Evolutionary conservation across 2,113 vertebrate genomes (phyloP), one percentile per base, ranked within the genome.

Genomic region (Cygnus atratus): DNA sequence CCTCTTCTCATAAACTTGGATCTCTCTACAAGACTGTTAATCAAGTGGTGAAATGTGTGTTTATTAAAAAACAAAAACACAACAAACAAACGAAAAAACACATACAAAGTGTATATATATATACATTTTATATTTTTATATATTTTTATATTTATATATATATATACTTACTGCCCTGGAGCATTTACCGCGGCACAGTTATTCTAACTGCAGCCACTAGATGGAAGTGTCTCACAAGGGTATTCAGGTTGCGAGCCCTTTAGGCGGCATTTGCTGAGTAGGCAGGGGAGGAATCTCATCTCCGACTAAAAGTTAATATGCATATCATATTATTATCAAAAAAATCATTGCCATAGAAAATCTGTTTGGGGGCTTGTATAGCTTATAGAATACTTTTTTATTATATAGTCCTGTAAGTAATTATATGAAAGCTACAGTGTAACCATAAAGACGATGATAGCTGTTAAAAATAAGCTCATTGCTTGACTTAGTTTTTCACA

Each of bases 171-270:
- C 24, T 2, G 20, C 31, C 3, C 28, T 3, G 26, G 6, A n/a
- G 61, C 21, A 9, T 46, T 83, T 50, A 13, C 7, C 22, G 46
- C 29, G 26, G 35, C 13, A 9, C n/a, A 14, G 22, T 24, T 57
- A 15, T 87, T 71, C 31, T 54, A 15, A 1, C 1, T 13, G 7
- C 3, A 39, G 37, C 80, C 98, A 87, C 97, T 81, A 97, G 98
- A 96, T 98, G 97, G 96, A 87, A 96, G 95, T 84, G 57, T 96
- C 88, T 87, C 93, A 78, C 67, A 97, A 97, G 92, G 68, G 11
- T 92, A 54, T 17, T 21, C 12, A 17, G 4, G 17, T 4, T 6
- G 9, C 3, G 18, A 18, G 50, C 5, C 13, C 35, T 70, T 14
- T 1, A 11, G 26, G 46, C 25, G 44, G 17, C 25, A 14, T 7